Percentiles rank a stretch among this genome's conserved stretches.
phyloP scores from a whole-genome alignment of 2,797 vertebrate species.

The Tadarida brasiliensis region DNA sequence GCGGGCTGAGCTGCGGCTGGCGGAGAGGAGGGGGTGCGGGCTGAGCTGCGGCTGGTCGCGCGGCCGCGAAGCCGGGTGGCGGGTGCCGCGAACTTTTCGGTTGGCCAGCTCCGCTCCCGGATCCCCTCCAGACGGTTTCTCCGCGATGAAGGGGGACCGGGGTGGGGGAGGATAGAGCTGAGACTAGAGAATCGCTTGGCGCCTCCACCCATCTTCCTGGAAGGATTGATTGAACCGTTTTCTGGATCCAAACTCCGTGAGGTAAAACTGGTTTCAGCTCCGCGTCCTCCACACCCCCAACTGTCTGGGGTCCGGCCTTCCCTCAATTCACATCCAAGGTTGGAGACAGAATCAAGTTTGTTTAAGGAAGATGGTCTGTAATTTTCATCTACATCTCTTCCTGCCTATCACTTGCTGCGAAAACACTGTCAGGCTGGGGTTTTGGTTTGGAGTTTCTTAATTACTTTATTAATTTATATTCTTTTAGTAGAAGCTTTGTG shows the following conservation, averaged over 20 bases:
- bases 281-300: fast-evolving
- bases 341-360: not conserved
- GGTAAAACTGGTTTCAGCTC: conserved; percentile 20
- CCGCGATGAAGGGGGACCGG: conserved; percentile 18
- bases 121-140: not conserved
- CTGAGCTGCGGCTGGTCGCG: not conserved
- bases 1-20: not conserved
- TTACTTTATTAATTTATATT: not conserved
- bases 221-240: not conserved
- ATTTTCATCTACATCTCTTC: not conserved
- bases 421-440: not conserved
- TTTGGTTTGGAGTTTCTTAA: not conserved
- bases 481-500: not conserved
- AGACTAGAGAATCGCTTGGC: not conserved
- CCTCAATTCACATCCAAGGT: not conserved
- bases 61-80: not conserved
- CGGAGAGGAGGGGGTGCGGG: fast-evolving
- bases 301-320: too few species aligned
- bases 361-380: not conserved
- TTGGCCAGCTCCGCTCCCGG: conserved; percentile 25
- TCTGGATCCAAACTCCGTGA: not conserved
- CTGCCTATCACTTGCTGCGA: not conserved
- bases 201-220: not conserved
- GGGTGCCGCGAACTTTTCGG: conserved; percentile 34
- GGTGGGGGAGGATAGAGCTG: not conserved